These are phyloP conservation scores for Struthio camelus DNA, from an alignment of 2,113 vertebrate species.

Conservation along the genomic window DNA sequence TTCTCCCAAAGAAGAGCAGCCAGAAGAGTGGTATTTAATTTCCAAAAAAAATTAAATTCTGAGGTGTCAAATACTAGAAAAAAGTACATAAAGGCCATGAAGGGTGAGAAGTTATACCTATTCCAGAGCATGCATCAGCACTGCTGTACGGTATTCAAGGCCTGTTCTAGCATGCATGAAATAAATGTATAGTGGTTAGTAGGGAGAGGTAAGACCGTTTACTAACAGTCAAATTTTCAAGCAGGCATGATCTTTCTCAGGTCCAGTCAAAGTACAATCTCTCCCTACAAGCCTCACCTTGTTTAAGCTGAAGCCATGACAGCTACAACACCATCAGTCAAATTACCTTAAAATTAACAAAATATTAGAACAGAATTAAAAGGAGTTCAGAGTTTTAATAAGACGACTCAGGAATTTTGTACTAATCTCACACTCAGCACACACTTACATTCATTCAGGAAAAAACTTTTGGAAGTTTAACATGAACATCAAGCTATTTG, in stretches of 20 bases:
- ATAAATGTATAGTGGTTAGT: not conserved
- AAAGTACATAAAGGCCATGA: not conserved
- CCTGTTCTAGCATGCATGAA: not conserved
- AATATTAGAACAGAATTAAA: not conserved
- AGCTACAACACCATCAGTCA: not conserved
- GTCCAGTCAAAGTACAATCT: not conserved
- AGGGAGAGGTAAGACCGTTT: not conserved
- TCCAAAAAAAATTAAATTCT: not conserved
- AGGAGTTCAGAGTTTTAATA: not conserved
- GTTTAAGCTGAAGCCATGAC: not conserved
- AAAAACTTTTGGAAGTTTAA: not conserved
- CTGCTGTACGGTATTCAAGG: not conserved
- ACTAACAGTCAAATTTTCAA: not conserved
- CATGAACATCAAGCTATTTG: not conserved
- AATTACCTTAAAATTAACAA: not conserved
- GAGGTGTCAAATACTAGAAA: not conserved
- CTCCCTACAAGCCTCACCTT: not conserved
- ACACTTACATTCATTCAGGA: not conserved
- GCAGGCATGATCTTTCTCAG: not conserved
- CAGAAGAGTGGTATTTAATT: not conserved
- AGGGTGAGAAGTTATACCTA: not conserved
- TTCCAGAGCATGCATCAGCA: not conserved
- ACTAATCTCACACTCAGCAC: not conserved
- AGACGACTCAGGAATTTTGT: not conserved
- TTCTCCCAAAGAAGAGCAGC: not conserved